Evolutionary conservation across 2,888 invertebrate genomes (phyloP), one percentile per base, ranked within the genome.

Genomic region (Gerris lacustris): DNA sequence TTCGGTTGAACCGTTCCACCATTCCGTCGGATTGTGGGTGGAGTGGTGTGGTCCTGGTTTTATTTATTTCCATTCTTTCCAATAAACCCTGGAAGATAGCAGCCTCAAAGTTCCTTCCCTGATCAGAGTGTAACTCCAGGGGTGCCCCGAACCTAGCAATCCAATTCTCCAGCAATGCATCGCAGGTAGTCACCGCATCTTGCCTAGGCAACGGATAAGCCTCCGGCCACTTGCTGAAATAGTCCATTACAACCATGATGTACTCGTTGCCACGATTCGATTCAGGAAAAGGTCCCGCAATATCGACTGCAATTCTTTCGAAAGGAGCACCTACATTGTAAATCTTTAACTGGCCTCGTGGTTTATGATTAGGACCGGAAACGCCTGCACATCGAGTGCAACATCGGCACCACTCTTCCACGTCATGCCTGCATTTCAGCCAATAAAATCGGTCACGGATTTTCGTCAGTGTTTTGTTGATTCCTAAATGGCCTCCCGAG

Each of bases 171-270:
- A 76, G 73, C 17, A 77, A 70, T 11, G 67, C 71, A 45, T 73
- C 70, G 0, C 79, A 78, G 6, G 79, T 73, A 0, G 78, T 78
- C 6, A 71, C 72, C 0, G 79, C 76, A 66, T 75, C 76, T 18
- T 77, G 77, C 45, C 78, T 76, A 0, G 76, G 76, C n/a, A 79
- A 66, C 5, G 79, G 75, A 44, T 77, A 76, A 15, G 73, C 76
- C 71, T 77, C 76, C 2, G 74, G 72, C 76, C 76, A 77, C 55
- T 76, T 75, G n/a, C 72, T 76, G 43, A 77, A 76, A 62, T 77
- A 76, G 55, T 73, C 74, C 7, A 73, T 74, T 5, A 74, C 74
- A 0, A 76, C 76, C 31, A 77, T 63, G 1, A 76, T 69, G 69
- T 75, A 77, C 44, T 75, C 74, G 68, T 77, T 76, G 6, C 74